A percentile compares a stretch with the other conserved stretches of the same genome.
These are phyloP conservation scores for Pheosia tremula DNA, from an alignment of 2,888 invertebrate genomes.

Conservation along the genomic window DNA sequence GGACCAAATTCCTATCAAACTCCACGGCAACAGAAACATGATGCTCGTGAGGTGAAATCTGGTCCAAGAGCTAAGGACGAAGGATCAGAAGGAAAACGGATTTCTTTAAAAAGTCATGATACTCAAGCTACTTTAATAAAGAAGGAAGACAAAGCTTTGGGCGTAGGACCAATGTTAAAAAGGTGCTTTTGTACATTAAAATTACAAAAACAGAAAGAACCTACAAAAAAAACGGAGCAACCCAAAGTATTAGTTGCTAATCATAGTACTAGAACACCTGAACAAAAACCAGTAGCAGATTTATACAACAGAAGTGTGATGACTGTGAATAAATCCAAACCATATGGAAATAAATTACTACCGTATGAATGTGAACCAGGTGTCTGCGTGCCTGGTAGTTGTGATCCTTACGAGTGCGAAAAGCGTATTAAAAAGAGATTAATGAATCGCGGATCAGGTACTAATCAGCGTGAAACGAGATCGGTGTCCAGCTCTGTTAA, in stretches of 20 bases:
- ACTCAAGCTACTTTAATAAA: constrained; percentile 17
- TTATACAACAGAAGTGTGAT: constrained; percentile 48
- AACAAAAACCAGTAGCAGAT: constrained; percentile 23
- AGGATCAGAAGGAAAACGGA: background rate
- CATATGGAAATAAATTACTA: constrained; percentile 11
- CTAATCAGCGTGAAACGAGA: constrained; percentile 8
- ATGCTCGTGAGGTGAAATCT: background rate
- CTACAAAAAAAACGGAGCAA: background rate
- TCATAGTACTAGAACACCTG: constrained; percentile 9
- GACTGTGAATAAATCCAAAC: background rate
- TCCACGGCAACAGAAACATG: background rate
- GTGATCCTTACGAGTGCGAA: constrained; percentile 33
- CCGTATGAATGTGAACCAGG: constrained; percentile 46
- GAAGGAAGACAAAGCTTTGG: constrained; percentile 19
- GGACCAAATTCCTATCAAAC: background rate
- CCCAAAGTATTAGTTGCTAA: background rate
- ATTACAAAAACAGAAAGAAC: constrained; percentile 22
- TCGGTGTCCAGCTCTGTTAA: constrained; percentile 16
- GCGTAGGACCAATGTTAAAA: constrained; percentile 37
- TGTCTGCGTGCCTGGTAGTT: constrained; percentile 44
- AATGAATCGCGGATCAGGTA: constrained; percentile 15
- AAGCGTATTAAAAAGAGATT: constrained; percentile 14
- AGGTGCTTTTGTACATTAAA: constrained; percentile 54
- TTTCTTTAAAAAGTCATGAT: constrained; percentile 7
- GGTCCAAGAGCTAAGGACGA: background rate